These are phyloP conservation scores for Drosophila antonietae DNA, from an alignment of 2,888 invertebrate species.

Conservation along the genomic window DNA sequence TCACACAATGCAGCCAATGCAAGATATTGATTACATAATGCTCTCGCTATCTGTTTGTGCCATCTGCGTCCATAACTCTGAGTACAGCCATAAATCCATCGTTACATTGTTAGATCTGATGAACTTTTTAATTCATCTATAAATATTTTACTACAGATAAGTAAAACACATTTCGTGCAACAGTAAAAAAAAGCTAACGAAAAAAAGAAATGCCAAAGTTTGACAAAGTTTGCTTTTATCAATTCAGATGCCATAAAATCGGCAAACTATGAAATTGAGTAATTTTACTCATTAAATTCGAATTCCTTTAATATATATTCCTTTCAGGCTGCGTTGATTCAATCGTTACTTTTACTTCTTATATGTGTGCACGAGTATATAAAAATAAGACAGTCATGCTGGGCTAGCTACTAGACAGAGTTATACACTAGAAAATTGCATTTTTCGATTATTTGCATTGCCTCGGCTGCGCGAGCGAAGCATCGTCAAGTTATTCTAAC, in stretches of 20 bases:
- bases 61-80: slow-evolving; percentile 4
- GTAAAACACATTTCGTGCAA: background rate
- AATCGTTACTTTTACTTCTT: background rate
- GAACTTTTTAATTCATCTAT: background rate
- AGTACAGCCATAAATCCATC: slow-evolving; percentile 1
- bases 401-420: background rate
- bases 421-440: background rate
- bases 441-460: slow-evolving; percentile 12
- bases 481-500: slow-evolving; percentile 44
- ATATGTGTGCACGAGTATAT: background rate
- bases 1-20: slow-evolving; percentile 3
- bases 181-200: background rate
- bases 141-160: background rate
- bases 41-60: slow-evolving; percentile 9
- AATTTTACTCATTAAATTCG: background rate
- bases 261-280: background rate
- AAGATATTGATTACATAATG: slow-evolving; percentile 23
- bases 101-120: background rate
- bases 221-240: background rate
- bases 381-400: background rate
- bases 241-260: background rate
- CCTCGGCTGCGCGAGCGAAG: slow-evolving; percentile 7
- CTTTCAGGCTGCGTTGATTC: background rate
- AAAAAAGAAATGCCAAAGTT: background rate
- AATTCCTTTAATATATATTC: background rate